phyloP scores from a whole-genome alignment of 1,140 invertebrate genomes.

The Euwallacea fornicatus region DNA sequence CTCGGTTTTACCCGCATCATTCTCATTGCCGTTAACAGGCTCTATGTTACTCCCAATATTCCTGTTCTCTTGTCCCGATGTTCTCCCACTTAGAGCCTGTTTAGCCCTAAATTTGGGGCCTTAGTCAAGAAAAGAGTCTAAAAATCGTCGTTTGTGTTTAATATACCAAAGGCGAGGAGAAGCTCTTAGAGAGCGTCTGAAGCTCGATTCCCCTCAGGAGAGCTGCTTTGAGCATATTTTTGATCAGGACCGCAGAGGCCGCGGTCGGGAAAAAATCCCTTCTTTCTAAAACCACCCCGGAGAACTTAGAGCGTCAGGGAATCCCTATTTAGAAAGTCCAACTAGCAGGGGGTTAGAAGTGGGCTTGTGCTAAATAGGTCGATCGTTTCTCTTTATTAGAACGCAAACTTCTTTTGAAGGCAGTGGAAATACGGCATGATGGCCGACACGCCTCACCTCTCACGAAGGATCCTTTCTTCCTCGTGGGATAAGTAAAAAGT shows the following conservation, averaged over 20 bases:
- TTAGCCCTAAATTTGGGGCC: constrained; percentile 12
- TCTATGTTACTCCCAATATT: constrained; percentile 1
- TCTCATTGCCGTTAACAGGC: neutral
- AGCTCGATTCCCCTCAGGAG: constrained; percentile 18
- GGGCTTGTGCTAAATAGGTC: neutral
- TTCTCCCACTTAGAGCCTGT: constrained; percentile 26
- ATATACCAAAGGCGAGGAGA: neutral
- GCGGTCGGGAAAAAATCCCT: neutral
- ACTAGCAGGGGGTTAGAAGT: neutral
- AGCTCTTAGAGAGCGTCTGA: neutral
- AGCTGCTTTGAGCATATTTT: constrained; percentile 24
- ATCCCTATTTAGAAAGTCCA: constrained; percentile 17
- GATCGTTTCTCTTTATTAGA: no score
- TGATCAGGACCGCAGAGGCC: constrained; percentile 2
- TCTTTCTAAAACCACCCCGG: neutral
- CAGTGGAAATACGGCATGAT: no score
- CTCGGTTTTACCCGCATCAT: neutral
- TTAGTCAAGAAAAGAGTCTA: neutral
- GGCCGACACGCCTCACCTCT: no score
- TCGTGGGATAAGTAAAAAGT: no score
- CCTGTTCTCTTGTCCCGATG: constrained; percentile 12
- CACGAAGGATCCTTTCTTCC: no score
- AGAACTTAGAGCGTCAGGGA: constrained; percentile 1
- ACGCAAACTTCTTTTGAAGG: no score
- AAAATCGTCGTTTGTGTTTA: no score